These are phyloP conservation scores for Axinella damicornis DNA, from an alignment of 37 sponge, comb jelly and placozoan species.

Conservation along the genomic window DNA sequence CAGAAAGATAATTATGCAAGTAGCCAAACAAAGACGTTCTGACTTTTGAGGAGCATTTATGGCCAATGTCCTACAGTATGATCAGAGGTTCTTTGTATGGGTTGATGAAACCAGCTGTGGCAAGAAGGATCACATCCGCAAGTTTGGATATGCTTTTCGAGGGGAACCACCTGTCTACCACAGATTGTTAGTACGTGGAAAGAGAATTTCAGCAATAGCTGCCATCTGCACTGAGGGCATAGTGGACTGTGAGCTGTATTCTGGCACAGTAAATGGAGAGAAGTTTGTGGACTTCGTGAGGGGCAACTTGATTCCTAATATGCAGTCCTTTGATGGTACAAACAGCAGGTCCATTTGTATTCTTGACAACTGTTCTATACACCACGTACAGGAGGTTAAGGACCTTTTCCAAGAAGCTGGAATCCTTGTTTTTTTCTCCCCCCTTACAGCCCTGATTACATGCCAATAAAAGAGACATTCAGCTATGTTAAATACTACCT, in stretches of 20 bases:
- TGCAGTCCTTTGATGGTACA: slow-evolving; percentile 24
- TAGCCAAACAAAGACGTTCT: slow-evolving; percentile 34
- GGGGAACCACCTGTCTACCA: slow-evolving; percentile 34
- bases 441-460: slow-evolving; percentile 37
- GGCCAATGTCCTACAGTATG: slow-evolving; percentile 30
- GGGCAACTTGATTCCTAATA: slow-evolving; percentile 18
- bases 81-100: slow-evolving; percentile 20
- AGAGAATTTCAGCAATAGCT: slow-evolving; percentile 28
- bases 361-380: slow-evolving; percentile 40
- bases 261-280: slow-evolving; percentile 19
- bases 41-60: slow-evolving; percentile 36
- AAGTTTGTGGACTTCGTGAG: slow-evolving; percentile 21
- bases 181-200: slow-evolving; percentile 9
- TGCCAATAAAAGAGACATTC: slow-evolving; percentile 22
- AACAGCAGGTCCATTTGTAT: slow-evolving; percentile 1
- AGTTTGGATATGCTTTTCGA: slow-evolving; percentile 38
- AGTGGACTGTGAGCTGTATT: background rate
- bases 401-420: slow-evolving; percentile 1
- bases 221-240: slow-evolving; percentile 31
- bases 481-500: slow-evolving; percentile 32
- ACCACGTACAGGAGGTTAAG: slow-evolving; percentile 31
- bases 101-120: slow-evolving; percentile 55
- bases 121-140: slow-evolving; percentile 19
- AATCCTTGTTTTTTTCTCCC: slow-evolving; percentile 28
- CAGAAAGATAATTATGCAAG: slow-evolving; percentile 16